Base-by-base conservation (phyloP, 1,140 invertebrate species). In the Penaeus japonicus region DNA sequence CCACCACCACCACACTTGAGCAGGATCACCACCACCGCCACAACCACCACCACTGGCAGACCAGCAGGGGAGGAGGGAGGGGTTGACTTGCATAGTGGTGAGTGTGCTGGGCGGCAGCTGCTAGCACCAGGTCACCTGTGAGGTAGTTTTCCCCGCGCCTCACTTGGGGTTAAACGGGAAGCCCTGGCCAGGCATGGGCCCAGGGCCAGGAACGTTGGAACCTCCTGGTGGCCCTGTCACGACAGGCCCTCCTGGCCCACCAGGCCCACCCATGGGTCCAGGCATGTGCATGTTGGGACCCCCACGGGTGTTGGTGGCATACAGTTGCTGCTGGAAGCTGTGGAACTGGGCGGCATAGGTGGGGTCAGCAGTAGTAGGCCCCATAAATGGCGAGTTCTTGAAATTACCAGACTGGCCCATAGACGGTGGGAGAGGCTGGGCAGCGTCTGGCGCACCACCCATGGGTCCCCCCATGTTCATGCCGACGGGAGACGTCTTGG, bases 271-370 rank as follows among this genome's bases (percentile, higher is more conserved):
- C 88, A 90, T 90, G 70, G 89, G 65, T 53, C 88, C 85, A 73
- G 85, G 65, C 90, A 90, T 90, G 62, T 77, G 89, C 82, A 90
- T 90, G 65, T 83, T 89, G 70, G 90, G 91, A 59, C 90, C 90
- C 59, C 89, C 89, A 85, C 91, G 91, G 30, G 96, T 97, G 87
- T 96, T 96, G 17, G 97, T 98, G 35, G 97, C 97, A 93, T 98
- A 98, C 84, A 98, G 93, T 92, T 98, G 97, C 92, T 98, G 97
- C 92, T 98, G 97, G 94, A 98, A 98, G 93, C 98, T 97, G 92
- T 98, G 97, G 93, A 97, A 98, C 94, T 98, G 97, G 92, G 97
- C 96, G 91, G 97, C 97, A 93, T 98, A 98, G 92, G 97, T 97
- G 20, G 97, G 96, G 94, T 98, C 97, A 75, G 95, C 95, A 83